A percentile compares a stretch with the other conserved stretches of the same genome.
phyloP scores from a whole-genome alignment of 2,113 vertebrate genomes.

The Entomyzon cyanotis region DNA sequence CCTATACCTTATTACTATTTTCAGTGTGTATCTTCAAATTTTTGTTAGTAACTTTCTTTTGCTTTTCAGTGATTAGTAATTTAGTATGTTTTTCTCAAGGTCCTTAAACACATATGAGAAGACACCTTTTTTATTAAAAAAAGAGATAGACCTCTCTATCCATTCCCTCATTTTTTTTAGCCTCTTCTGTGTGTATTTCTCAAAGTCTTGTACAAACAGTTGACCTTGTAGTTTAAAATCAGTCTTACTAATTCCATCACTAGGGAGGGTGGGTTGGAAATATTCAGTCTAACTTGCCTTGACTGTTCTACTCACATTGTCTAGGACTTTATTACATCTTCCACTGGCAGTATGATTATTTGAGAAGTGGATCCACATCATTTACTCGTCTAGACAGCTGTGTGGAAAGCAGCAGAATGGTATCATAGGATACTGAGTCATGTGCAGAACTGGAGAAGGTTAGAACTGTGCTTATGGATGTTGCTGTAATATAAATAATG shows the following conservation, averaged over 20 bases:
- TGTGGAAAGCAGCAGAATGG: not conserved
- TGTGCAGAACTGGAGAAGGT: not conserved
- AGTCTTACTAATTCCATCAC: not conserved
- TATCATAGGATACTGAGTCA: not conserved
- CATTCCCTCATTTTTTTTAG: not conserved
- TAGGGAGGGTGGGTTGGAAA: not conserved
- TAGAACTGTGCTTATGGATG: not conserved
- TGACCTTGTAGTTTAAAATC: not conserved
- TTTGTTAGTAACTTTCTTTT: not conserved
- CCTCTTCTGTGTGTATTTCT: not conserved
- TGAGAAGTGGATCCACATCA: not conserved
- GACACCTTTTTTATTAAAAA: not conserved
- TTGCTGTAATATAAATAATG: not conserved
- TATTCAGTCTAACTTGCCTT: not conserved
- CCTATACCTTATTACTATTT: not conserved
- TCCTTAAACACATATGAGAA: not conserved
- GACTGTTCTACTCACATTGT: not conserved
- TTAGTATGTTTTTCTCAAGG: not conserved
- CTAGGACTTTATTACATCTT: not conserved
- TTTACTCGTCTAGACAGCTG: not conserved
- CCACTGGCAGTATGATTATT: not conserved
- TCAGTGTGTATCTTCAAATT: not conserved
- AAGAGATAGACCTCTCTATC: not conserved
- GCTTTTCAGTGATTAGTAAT: not conserved
- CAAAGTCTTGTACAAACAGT: not conserved